Evolutionary conservation across 2,797 vertebrate genomes (phyloP).

Genomic region (Adrianichthys oophorus): DNA sequence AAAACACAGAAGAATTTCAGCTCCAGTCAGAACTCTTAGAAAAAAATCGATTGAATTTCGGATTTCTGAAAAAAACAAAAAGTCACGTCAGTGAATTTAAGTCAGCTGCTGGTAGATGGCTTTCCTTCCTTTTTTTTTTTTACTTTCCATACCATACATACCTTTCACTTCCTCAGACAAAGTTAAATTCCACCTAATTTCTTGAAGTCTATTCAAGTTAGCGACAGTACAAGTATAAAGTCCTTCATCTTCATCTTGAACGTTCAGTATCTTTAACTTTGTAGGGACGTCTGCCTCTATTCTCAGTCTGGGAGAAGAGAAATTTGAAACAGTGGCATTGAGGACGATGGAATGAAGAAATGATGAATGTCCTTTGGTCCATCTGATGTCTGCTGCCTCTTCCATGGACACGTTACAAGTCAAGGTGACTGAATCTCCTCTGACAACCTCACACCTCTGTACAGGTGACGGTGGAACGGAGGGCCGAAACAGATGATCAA

Average conservation of each 20-base stretch:
- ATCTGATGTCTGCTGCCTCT: fast-evolving
- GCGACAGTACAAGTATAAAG: not conserved
- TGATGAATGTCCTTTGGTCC: conserved; percentile 5
- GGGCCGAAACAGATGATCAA: not conserved
- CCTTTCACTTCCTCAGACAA: conserved; percentile 1
- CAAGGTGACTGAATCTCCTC: conserved; percentile 16
- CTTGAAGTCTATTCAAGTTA: fast-evolving
- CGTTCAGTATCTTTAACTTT: conserved; percentile 12
- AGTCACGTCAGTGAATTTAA: too few relatives aligned
- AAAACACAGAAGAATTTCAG: too few relatives aligned
- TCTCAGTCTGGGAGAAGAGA: not conserved
- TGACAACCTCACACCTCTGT: not conserved
- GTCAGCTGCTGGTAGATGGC: too few relatives aligned
- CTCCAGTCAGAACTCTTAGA: too few relatives aligned
- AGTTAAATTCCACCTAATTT: conserved; percentile 32
- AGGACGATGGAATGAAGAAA: not conserved
- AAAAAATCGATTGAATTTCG: too few relatives aligned
- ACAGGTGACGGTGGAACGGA: not conserved
- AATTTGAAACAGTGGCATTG: not conserved
- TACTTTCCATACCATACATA: too few relatives aligned
- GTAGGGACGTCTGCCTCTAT: not conserved
- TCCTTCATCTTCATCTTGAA: conserved; percentile 41
- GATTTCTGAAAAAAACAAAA: too few relatives aligned
- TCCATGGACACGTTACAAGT: conserved; percentile 14
- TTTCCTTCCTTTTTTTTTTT: too few relatives aligned